Percentiles rank a stretch among this genome's conserved stretches.
phyloP scores from a whole-genome alignment of 2,888 invertebrate genomes.

The Euplagia quadripunctaria region DNA sequence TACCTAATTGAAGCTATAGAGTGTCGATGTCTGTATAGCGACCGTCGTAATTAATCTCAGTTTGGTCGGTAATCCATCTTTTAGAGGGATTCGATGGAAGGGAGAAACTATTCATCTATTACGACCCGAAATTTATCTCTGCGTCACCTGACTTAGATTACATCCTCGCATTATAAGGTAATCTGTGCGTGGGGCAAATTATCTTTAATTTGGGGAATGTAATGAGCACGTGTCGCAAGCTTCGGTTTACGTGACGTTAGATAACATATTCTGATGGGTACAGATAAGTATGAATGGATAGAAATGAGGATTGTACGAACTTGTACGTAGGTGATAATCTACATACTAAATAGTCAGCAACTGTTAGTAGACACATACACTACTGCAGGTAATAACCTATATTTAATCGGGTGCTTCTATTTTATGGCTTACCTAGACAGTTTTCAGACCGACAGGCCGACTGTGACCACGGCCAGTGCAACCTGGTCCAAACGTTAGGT shows the following conservation, averaged over 20 bases:
- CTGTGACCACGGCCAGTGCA: no score
- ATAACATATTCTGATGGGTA: conserved; percentile 24
- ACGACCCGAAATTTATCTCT: conserved; percentile 66
- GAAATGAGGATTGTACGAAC: not conserved
- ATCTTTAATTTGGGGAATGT: conserved; percentile 51
- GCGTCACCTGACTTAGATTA: conserved; percentile 56
- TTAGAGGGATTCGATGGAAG: conserved; percentile 59
- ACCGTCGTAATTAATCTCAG: conserved; percentile 73
- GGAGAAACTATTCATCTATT: conserved; percentile 62
- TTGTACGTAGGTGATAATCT: conserved; percentile 13
- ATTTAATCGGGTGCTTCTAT: no score
- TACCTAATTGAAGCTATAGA: conserved; percentile 49
- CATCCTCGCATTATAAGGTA: conserved; percentile 48
- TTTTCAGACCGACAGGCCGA: no score
- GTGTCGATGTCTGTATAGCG: conserved; percentile 44
- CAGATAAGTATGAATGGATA: conserved; percentile 28
- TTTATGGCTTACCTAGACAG: no score
- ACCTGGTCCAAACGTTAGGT: no score
- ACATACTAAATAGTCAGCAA: not conserved
- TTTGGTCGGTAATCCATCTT: conserved; percentile 73
- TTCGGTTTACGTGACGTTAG: conserved; percentile 37
- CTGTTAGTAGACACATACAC: no score
- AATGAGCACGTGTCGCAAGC: conserved; percentile 41
- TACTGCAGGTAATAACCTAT: no score
- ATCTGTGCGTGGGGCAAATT: conserved; percentile 47